A percentile compares a stretch with the other conserved stretches of the same genome.
phyloP scores from a whole-genome alignment of 2,113 vertebrate species.

The Pelecanus crispus region DNA sequence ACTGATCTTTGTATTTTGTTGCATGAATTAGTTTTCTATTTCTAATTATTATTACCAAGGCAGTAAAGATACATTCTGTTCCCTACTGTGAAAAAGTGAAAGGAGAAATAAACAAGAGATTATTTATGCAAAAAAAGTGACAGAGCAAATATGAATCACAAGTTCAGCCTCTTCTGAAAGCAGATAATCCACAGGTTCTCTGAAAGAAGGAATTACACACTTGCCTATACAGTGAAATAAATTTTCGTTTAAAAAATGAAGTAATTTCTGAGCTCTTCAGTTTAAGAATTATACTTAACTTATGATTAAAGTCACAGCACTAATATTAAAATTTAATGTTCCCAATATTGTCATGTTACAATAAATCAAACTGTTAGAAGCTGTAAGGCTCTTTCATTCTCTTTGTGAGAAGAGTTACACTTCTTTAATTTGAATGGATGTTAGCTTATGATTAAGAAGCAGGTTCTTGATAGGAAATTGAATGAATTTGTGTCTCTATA shows the following conservation, averaged over 20 bases:
- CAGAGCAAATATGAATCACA: conserved; percentile 18
- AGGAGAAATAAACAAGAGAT: conserved; percentile 6
- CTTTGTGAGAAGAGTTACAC: conserved; percentile 30
- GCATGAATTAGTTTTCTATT: neutral
- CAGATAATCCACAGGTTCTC: conserved; percentile 7
- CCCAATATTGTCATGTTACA: conserved; percentile 60
- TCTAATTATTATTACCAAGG: neutral
- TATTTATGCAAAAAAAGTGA: neutral
- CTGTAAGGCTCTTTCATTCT: neutral
- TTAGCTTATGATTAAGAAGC: conserved; percentile 41
- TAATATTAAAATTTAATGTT: conserved; percentile 68
- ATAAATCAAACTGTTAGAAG: conserved; percentile 66
- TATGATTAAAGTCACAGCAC: conserved; percentile 56
- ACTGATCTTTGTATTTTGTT: neutral
- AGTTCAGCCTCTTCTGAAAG: conserved; percentile 17
- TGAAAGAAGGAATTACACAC: conserved; percentile 47
- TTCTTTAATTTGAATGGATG: conserved; percentile 58
- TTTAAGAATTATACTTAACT: conserved; percentile 52
- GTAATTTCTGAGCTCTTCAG: conserved; percentile 59
- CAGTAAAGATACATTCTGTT: neutral
- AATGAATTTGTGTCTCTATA: conserved; percentile 25
- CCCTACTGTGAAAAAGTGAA: neutral
- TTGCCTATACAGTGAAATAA: conserved; percentile 43
- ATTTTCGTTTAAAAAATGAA: conserved; percentile 64
- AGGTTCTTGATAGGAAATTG: conserved; percentile 5